Percentiles rank a stretch among this genome's conserved stretches.
These are phyloP conservation scores for Drosophila rellima DNA, from an alignment of 2,888 invertebrate genomes.

Conservation along the genomic window DNA sequence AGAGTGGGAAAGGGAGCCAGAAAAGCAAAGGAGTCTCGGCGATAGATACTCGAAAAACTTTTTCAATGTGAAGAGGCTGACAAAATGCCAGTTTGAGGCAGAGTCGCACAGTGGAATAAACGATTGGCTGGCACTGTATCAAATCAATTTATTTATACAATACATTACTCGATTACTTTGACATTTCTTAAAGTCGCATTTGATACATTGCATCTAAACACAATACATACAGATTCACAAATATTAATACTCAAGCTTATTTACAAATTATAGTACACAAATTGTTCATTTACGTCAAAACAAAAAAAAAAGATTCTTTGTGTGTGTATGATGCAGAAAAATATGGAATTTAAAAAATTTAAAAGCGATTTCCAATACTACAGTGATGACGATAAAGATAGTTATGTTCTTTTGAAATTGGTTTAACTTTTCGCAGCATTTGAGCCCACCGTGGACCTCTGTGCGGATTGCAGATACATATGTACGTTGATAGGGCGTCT, in stretches of 20 bases:
- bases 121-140: background rate
- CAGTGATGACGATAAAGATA: no score
- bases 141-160: background rate
- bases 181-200: background rate
- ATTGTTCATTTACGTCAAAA: no score
- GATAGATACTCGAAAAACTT: conserved; percentile 70
- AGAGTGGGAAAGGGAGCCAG: background rate
- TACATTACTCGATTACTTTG: background rate
- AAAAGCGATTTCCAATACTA: no score
- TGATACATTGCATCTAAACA: background rate
- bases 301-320: no score
- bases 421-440: background rate
- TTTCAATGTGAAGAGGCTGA: conserved; percentile 65
- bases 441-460: conserved; percentile 11
- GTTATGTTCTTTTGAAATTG: no score
- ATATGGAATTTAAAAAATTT: no score
- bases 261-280: no score
- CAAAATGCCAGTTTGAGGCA: conserved; percentile 14
- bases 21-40: conserved; percentile 39
- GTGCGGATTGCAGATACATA: conserved; percentile 24
- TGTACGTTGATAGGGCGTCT: conserved; percentile 13
- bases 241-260: background rate
- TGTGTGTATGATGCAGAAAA: no score
- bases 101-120: conserved; percentile 37
- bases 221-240: background rate